phyloP scores from a whole-genome alignment of 2,113 vertebrate genomes.

The Calidris pugnax region DNA sequence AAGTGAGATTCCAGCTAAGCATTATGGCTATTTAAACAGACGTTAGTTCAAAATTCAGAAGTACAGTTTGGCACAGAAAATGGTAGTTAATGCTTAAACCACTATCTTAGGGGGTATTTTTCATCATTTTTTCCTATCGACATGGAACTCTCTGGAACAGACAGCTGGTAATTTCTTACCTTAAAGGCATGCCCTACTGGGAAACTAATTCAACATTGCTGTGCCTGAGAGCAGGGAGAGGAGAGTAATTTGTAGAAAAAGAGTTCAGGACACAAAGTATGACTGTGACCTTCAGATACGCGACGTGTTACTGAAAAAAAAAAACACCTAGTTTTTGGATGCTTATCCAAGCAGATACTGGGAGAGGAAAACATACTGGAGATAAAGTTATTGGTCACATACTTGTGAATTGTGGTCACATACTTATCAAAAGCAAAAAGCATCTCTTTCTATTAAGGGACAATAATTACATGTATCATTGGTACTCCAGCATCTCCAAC shows the following conservation, averaged over 20 bases:
- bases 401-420: background rate
- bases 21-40: background rate
- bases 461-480: background rate
- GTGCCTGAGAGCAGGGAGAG: background rate
- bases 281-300: background rate
- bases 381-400: background rate
- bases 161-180: background rate
- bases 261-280: background rate
- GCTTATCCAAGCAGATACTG: background rate
- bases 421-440: background rate
- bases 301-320: conserved; percentile 16
- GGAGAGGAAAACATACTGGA: background rate
- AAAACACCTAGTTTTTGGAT: background rate
- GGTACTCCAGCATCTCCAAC: background rate
- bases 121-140: background rate
- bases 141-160: background rate
- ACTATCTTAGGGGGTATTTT: background rate
- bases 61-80: background rate
- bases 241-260: background rate
- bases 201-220: conserved; percentile 3
- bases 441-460: background rate
- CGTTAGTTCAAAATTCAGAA: conserved; percentile 1
- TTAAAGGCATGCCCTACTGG: background rate
- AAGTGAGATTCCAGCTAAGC: background rate
- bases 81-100: background rate